These are phyloP conservation scores for Drosophila planitibia DNA, from an alignment of 2,888 invertebrate genomes.

Conservation along the genomic window DNA sequence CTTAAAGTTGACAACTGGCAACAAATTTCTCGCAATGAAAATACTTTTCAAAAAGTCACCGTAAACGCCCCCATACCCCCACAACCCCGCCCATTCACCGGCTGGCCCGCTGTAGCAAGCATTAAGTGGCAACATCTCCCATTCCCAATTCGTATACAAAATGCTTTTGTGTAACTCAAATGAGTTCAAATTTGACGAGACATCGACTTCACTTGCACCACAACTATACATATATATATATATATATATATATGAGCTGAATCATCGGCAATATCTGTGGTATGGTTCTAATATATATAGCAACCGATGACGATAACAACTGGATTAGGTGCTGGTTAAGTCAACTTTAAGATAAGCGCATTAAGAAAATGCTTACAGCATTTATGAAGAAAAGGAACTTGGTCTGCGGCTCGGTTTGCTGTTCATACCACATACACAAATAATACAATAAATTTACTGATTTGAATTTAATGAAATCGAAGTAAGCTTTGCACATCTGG, in stretches of 20 bases:
- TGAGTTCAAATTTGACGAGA: slow-evolving; percentile 54
- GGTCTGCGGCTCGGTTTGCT: no score
- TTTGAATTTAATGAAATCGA: neutral
- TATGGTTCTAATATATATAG: neutral
- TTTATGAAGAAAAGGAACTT: neutral
- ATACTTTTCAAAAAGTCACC: slow-evolving; percentile 42
- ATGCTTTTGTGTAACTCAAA: slow-evolving; percentile 50
- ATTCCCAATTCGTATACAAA: slow-evolving; percentile 27
- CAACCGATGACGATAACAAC: neutral
- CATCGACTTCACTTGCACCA: slow-evolving; percentile 46
- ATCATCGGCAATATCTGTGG: slow-evolving; percentile 30
- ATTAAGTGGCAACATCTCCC: slow-evolving; percentile 29
- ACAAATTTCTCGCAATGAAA: slow-evolving; percentile 28
- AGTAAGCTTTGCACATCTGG: neutral
- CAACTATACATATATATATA: slow-evolving; percentile 19
- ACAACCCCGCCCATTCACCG: neutral
- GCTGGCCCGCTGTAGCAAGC: neutral
- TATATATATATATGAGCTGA: slow-evolving; percentile 12
- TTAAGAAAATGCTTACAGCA: neutral
- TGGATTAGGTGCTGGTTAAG: neutral
- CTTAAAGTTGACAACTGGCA: slow-evolving; percentile 53
- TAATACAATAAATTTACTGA: neutral
- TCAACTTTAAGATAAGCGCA: neutral
- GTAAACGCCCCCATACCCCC: neutral
- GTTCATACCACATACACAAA: neutral